A percentile compares a stretch with the other conserved stretches of the same genome.
phyloP scores from a whole-genome alignment of 2,797 vertebrate species.

The Sebastes umbrosus region DNA sequence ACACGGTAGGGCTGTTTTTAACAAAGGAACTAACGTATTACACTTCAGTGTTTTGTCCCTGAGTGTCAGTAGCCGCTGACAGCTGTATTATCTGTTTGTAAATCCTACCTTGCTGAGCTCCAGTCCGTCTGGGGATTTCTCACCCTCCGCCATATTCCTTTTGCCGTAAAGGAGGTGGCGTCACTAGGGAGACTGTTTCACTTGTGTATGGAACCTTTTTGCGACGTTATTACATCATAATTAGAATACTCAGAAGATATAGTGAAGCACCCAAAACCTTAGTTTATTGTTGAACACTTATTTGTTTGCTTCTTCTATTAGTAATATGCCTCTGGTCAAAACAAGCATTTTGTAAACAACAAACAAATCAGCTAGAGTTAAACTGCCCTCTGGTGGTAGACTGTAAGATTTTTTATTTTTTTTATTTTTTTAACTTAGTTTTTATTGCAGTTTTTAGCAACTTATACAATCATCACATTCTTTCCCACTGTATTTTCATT shows the following conservation, averaged over 20 bases:
- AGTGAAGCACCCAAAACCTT: not conserved
- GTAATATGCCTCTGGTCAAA: not conserved
- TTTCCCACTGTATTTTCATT: no score
- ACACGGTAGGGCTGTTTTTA: not conserved
- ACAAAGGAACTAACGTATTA: not conserved
- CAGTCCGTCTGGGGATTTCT: constrained; percentile 68
- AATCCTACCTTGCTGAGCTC: constrained; percentile 80
- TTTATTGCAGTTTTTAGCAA: no score
- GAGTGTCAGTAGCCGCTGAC: not conserved
- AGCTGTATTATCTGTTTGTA: constrained; percentile 20
- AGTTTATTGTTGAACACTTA: no score
- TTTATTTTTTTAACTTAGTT: no score
- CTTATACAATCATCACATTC: no score
- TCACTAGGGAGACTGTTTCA: constrained; percentile 53
- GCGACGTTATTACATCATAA: constrained; percentile 2
- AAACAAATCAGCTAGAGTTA: not conserved
- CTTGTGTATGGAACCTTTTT: constrained; percentile 16
- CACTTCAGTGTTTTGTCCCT: not conserved
- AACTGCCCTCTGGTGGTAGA: not conserved
- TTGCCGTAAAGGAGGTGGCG: constrained; percentile 73
- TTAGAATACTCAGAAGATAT: not conserved
- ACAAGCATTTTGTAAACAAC: not conserved
- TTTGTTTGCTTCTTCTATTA: not conserved
- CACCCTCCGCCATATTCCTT: constrained; percentile 84
- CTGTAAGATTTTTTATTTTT: not conserved